These are phyloP conservation scores for Poeciliopsis turrubarensis DNA, from an alignment of 2,113 vertebrate species.

Conservation along the genomic window DNA sequence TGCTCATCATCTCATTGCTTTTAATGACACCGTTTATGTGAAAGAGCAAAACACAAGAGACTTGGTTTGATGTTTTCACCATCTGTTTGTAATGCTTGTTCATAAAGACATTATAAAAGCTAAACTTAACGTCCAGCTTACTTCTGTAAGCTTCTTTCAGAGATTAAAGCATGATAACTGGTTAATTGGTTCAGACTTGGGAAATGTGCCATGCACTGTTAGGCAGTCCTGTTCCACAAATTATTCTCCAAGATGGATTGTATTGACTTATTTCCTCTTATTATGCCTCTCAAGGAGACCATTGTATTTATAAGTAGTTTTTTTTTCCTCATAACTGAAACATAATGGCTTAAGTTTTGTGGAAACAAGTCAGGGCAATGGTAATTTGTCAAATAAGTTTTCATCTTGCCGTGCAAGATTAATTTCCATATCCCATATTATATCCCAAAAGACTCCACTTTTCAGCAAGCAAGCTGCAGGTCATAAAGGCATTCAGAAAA, in stretches of 20 bases:
- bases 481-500: constrained; percentile 61
- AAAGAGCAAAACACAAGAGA: constrained; percentile 40
- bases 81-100: constrained; percentile 35
- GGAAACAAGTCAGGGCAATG: constrained; percentile 67
- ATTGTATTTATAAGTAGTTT: constrained; percentile 63
- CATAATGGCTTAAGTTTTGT: constrained; percentile 73
- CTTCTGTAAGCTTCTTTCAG: constrained; percentile 41
- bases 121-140: constrained; percentile 53
- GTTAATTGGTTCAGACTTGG: constrained; percentile 58
- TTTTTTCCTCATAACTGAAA: constrained; percentile 74
- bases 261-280: constrained; percentile 79
- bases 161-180: constrained; percentile 44
- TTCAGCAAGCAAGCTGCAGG: constrained; percentile 72
- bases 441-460: constrained; percentile 76
- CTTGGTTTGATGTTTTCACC: constrained; percentile 26
- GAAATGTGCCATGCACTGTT: constrained; percentile 61
- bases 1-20: constrained; percentile 51
- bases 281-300: constrained; percentile 70
- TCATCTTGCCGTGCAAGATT: constrained; percentile 76
- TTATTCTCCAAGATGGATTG: constrained; percentile 67
- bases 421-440: constrained; percentile 77
- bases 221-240: constrained; percentile 51
- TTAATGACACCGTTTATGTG: constrained; percentile 55
- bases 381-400: constrained; percentile 82
- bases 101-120: constrained; percentile 56